Base-by-base conservation (phyloP, 2,888 invertebrate genomes). In the Tetanocera ferruginea region DNA sequence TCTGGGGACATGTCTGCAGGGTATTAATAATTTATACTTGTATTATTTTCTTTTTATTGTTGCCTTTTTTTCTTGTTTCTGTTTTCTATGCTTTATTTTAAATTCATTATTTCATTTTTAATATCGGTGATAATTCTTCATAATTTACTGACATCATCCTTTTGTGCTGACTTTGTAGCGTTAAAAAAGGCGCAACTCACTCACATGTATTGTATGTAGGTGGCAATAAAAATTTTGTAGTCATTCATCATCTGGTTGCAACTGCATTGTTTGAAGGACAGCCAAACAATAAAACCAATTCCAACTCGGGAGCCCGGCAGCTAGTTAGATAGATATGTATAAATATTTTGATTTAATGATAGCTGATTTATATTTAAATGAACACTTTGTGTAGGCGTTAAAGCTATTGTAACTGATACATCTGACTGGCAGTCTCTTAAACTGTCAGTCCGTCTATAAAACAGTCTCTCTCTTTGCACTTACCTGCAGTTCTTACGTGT, bases 161-260 rank as follows among this genome's bases (percentile, higher is more conserved):
- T 81, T 79, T 80, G 43, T 43, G 43, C 43, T 43, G 43, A 43
- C 11, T 43, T 43, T 43, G 83, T 83, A 83, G 83, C 82, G 82
- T 62, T 70, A 75, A 67, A n/a, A 19, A 52, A 73, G 71, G 52
- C 71, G 14, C 60, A 72, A 72, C 73, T 80, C 62, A 66, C 76
- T 78, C 76, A 76, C 78, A 78, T 80, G 78, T 80, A 79, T 78
- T 76, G 76, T 79, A 78, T 80, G 78, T 80, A 79, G 80, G 71
- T 67, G 75, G 76, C 76, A 75, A 75, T 77, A 57, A 55, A 77
- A 79, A 79, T 77, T 60, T 73, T 52, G 74, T 76, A 81, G 72
- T 81, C 80, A 81, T 82, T 80, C 81, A 81, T 82, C 82, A 82
- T 81, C 77, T 64, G 79, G 79, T 75, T 79, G 80, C 80, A 52